Evolutionary conservation across 2,113 vertebrate species (phyloP), one percentile per base, ranked within the genome.

Genomic region (Heterotilapia buettikoferi): DNA sequence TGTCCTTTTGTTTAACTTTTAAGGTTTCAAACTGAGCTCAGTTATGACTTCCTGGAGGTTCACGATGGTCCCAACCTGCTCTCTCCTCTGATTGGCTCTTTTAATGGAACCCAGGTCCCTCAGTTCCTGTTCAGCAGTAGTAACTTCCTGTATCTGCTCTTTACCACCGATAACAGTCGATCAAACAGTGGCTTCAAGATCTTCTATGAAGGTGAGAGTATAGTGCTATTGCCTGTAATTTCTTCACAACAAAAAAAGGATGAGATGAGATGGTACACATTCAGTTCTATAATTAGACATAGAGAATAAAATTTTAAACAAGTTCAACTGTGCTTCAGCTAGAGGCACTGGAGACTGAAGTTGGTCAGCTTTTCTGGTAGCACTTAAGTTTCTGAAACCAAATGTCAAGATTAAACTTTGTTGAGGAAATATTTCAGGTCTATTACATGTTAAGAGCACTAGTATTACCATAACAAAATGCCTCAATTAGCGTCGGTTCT

Each of bases 141-240:
- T 87, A 99, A 97, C 96, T 98, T 98, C 90, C 97, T 99, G 91
- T 99, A 99, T 86, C 97, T 99, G 86, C 98, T 99, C 6, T 99
- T 99, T 95, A 98, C 98, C 86, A 99, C 98, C n/a, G 98, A 99
- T 93, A 99, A 99, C 93, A 99, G 98, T 88, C 97, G 98, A 90
- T 99, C 98, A 63, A 99, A 99, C 92, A 99, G 98, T 84, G 98
- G 98, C 83, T 99, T 99, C 96, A 99, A 99, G 95, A 98, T 99
- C 95, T 98, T 98, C 89, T 99, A 99, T 92, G 98, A 99, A 97
- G 98, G 98, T 99, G 38, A 95, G 95, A 73, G 19, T 8, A 21
- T 26, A 3, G 21, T 83, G 5, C 19, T 40, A 3, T 53, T 84
- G 11, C 5, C 8, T 78, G 6, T 3, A 26, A 33, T 31, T 43